Evolutionary conservation across 2,888 invertebrate species (phyloP), one percentile per base, ranked within the genome.

Genomic region (Trissolcus brochymenae): DNA sequence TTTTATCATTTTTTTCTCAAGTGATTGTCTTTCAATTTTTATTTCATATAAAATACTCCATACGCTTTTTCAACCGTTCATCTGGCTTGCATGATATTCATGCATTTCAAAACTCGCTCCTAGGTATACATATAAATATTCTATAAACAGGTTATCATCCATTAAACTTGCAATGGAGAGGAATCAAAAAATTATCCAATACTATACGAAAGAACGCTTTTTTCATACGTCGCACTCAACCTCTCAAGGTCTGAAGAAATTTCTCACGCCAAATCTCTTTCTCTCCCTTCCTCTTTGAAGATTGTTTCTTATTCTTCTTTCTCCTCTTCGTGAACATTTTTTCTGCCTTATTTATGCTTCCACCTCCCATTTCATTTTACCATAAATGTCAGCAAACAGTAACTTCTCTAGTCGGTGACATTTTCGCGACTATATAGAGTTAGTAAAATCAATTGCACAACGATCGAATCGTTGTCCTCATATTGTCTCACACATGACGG

Each of bases 171-270:
- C 19, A 50, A 72, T 57, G 35, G 35, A 7, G 68, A 73, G 68
- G 70, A 60, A 65, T 61, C 29, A 19, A 60, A 73, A 77, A 73
- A 65, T 65, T 46, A 55, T 76, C 62, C 61, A 73, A 77, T 68
- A 50, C 64, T 65, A 68, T 56, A 66, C 61, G 77, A 65, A 68
- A 43, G 67, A 77, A 73, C 59, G 67, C 67, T 66, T 53, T 60
- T 57, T 35, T 35, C 68, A 73, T 60, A 68, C 77, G 62, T 73
- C 68, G 54, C 51, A 76, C 67, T 53, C 76, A 74, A 76, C 73
- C 66, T 59, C 66, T 77, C 79, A 79, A 79, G 79, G 79, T 79
- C 76, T 65, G 50, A 79, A 77, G 79, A 79, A 74, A 79, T 79
- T 76, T 74, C 76, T 79, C 76, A 77, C 76, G 76, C 74, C 74